Conservation (phyloP, 2,888 invertebrate genomes). For the Stenchaetothrips biformis region DNA sequence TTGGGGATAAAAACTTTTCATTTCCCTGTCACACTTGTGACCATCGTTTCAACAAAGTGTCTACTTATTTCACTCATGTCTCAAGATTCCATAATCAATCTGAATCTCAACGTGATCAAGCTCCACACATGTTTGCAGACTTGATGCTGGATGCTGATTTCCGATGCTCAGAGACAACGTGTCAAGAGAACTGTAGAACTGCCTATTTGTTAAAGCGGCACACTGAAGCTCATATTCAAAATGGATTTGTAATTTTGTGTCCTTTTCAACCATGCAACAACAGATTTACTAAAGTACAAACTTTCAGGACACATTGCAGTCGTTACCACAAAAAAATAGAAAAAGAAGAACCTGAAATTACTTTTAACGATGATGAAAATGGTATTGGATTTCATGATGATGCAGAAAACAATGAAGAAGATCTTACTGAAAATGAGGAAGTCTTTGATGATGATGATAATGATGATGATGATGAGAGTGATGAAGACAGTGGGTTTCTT, state of each 20-base stretch:
- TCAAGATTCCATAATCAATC: not conserved
- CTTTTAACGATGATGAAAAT: no score
- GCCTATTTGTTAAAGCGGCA: not conserved
- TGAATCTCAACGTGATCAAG: not conserved
- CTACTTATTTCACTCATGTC: not conserved
- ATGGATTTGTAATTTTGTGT: not conserved
- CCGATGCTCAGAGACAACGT: not conserved
- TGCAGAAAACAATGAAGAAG: no score
- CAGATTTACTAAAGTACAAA: not conserved
- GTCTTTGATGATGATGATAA: not conserved
- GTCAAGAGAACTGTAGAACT: not conserved
- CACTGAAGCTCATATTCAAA: not conserved
- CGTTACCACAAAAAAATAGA: not conserved
- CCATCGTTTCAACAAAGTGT: not conserved
- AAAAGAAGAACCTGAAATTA: not conserved
- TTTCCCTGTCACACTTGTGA: not conserved
- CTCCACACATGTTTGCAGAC: not conserved
- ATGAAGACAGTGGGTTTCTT: no score
- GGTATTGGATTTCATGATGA: no score
- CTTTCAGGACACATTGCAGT: not conserved
- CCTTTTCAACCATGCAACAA: not conserved
- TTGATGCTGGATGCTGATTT: not conserved
- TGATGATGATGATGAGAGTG: not conserved
- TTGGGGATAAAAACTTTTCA: not conserved
- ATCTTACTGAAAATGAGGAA: no score